A percentile compares a stretch with the other conserved stretches of the same genome.
phyloP scores from a whole-genome alignment of 1,140 invertebrate genomes.

The Drosophila orena region DNA sequence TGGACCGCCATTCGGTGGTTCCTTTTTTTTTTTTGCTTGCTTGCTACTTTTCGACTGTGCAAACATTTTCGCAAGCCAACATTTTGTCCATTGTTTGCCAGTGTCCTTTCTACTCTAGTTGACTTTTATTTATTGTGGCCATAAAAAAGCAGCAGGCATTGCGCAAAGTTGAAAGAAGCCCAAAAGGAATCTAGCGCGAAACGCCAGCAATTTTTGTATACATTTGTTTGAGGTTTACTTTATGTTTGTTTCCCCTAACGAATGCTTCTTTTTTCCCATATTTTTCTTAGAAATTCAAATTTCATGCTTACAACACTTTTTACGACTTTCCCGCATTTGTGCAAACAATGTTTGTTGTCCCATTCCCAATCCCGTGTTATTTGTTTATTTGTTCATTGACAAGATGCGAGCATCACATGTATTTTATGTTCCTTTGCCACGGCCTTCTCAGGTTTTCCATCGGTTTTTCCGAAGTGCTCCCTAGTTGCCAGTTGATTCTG shows the following conservation, averaged over 20 bases:
- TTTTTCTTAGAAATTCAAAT: slow-evolving; percentile 42
- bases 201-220: slow-evolving; percentile 53
- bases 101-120: slow-evolving; percentile 20
- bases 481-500: slow-evolving; percentile 51
- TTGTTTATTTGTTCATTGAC: slow-evolving; percentile 54
- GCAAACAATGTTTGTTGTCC: slow-evolving; percentile 41
- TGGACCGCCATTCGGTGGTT: slow-evolving; percentile 2
- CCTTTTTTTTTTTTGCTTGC: neutral
- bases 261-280: slow-evolving; percentile 3
- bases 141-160: slow-evolving; percentile 43
- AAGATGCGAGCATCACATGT: slow-evolving; percentile 26
- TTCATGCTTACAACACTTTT: slow-evolving; percentile 59
- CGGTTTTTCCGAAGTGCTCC: slow-evolving; percentile 39
- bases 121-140: slow-evolving; percentile 54
- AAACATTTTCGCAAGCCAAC: slow-evolving; percentile 72
- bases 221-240: slow-evolving; percentile 63
- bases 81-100: slow-evolving; percentile 38
- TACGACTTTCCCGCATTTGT: slow-evolving; percentile 58
- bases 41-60: slow-evolving; percentile 36
- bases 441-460: slow-evolving; percentile 18
- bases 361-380: slow-evolving; percentile 21
- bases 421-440: slow-evolving; percentile 42
- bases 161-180: slow-evolving; percentile 37
- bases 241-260: slow-evolving; percentile 29
- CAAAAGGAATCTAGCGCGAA: slow-evolving; percentile 48